Percentiles rank a stretch among this genome's conserved stretches.
phyloP scores from a whole-genome alignment of 2,113 vertebrate species.

The Alligator mississippiensis region DNA sequence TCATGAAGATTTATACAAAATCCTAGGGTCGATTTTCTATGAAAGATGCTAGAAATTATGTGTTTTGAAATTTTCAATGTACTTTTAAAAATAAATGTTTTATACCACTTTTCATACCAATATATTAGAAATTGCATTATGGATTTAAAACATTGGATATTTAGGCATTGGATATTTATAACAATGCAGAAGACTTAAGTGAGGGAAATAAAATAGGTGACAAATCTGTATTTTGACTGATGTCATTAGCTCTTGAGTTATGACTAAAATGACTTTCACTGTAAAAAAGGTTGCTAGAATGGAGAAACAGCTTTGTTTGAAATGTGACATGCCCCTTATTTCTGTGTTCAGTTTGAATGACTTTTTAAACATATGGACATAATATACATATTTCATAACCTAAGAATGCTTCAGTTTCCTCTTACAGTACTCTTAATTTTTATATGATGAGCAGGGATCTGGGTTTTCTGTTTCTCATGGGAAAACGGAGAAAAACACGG shows the following conservation, averaged over 20 bases:
- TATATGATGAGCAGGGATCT: background rate
- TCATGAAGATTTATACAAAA: slow-evolving; percentile 8
- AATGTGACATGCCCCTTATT: slow-evolving; percentile 50
- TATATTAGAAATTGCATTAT: background rate
- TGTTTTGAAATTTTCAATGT: background rate
- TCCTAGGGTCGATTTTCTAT: background rate
- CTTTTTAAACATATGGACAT: slow-evolving; percentile 49
- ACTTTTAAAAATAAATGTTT: slow-evolving; percentile 1
- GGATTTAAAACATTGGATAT: background rate
- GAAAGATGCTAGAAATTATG: background rate
- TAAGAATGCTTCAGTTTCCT: slow-evolving; percentile 17
- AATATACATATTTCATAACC: slow-evolving; percentile 39
- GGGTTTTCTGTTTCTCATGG: too few species aligned
- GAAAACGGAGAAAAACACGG: too few species aligned
- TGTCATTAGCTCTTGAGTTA: slow-evolving; percentile 37
- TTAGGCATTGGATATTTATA: background rate
- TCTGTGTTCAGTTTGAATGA: slow-evolving; percentile 29
- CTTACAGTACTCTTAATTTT: background rate
- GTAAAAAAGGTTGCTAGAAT: slow-evolving; percentile 35
- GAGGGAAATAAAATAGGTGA: slow-evolving; percentile 20
- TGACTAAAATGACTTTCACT: slow-evolving; percentile 37
- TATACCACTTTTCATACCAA: background rate
- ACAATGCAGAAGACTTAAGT: slow-evolving; percentile 25
- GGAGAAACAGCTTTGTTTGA: slow-evolving; percentile 40
- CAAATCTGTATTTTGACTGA: background rate